These are phyloP conservation scores for Oxygymnocypris stewartii DNA, from an alignment of 2,113 vertebrate species.

Conservation along the genomic window DNA sequence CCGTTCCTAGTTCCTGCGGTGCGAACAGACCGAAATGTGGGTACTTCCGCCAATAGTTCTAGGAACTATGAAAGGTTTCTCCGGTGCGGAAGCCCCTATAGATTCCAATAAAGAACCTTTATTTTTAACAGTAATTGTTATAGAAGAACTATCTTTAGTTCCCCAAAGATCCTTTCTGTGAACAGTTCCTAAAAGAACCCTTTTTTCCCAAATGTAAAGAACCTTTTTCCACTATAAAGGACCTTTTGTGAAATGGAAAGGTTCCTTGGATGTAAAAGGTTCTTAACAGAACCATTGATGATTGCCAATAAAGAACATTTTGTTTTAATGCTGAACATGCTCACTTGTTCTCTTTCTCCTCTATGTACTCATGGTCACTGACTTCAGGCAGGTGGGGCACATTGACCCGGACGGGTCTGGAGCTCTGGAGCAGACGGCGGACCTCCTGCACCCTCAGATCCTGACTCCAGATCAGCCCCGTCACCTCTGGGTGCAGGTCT, in stretches of 20 bases:
- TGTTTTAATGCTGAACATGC: constrained; percentile 23
- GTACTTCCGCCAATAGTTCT: too few relatives aligned
- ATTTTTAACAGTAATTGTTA: too few relatives aligned
- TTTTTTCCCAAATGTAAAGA: too few relatives aligned
- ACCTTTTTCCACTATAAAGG: too few relatives aligned
- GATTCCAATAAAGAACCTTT: too few relatives aligned
- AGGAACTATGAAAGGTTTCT: too few relatives aligned
- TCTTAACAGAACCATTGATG: not conserved
- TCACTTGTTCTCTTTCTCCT: constrained; percentile 97
- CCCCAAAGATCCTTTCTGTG: too few relatives aligned
- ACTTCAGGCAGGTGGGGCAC: constrained; percentile 94
- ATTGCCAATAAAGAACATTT: not conserved
- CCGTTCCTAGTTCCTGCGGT: too few relatives aligned
- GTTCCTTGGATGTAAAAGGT: not conserved
- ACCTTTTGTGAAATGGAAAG: not conserved
- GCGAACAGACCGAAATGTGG: too few relatives aligned
- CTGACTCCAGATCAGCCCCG: constrained; percentile 93
- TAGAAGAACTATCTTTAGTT: too few relatives aligned
- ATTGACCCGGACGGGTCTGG: constrained; percentile 89
- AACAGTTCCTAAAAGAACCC: too few relatives aligned
- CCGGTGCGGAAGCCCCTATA: too few relatives aligned
- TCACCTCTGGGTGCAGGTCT: constrained; percentile 92
- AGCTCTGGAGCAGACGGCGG: constrained; percentile 91
- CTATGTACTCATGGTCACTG: constrained; percentile 96
- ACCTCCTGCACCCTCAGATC: constrained; percentile 94